Percentiles rank a stretch among this genome's conserved stretches.
Conservation (phyloP, 2,113 vertebrate genomes). For the Pseudopodoces humilis region DNA sequence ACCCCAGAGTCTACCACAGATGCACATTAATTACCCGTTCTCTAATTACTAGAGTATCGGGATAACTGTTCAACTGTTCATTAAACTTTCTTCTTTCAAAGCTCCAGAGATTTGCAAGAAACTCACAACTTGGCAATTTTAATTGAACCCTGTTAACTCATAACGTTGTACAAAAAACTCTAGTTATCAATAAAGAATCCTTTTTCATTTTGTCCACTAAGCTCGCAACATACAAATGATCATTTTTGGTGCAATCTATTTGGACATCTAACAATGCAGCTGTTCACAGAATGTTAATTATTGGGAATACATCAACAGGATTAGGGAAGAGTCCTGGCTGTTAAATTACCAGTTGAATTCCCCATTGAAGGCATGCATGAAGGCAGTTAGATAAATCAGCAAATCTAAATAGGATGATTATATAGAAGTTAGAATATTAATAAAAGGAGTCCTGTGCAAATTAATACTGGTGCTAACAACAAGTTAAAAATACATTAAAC, state of each 20-base stretch:
- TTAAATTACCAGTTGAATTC: slow-evolving; percentile 50
- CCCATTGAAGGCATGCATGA: neutral
- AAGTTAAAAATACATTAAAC: neutral
- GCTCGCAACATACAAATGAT: neutral
- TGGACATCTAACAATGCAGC: slow-evolving; percentile 35
- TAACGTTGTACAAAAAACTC: slow-evolving; percentile 68
- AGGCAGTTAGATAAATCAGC: slow-evolving; percentile 33
- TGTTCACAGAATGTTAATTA: slow-evolving; percentile 58
- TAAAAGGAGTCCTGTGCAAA: neutral
- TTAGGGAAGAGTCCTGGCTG: slow-evolving; percentile 1
- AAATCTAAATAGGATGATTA: slow-evolving; percentile 43
- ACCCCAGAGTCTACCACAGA: slow-evolving; percentile 72
- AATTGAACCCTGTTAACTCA: slow-evolving; percentile 78
- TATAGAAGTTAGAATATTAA: neutral
- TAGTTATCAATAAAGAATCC: slow-evolving; percentile 64
- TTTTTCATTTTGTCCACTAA: slow-evolving; percentile 58
- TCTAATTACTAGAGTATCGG: slow-evolving; percentile 74
- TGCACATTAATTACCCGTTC: slow-evolving; percentile 78
- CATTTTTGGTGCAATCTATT: slow-evolving; percentile 40
- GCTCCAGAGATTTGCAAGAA: slow-evolving; percentile 67
- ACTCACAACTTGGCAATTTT: slow-evolving; percentile 63
- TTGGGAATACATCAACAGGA: slow-evolving; percentile 25
- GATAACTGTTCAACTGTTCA: slow-evolving; percentile 72
- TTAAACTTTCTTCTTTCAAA: slow-evolving; percentile 74
- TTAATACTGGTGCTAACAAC: neutral